Evolutionary conservation across 1,140 invertebrate genomes (phyloP), one percentile per base, ranked within the genome.

Genomic region (Halesus radiatus): DNA sequence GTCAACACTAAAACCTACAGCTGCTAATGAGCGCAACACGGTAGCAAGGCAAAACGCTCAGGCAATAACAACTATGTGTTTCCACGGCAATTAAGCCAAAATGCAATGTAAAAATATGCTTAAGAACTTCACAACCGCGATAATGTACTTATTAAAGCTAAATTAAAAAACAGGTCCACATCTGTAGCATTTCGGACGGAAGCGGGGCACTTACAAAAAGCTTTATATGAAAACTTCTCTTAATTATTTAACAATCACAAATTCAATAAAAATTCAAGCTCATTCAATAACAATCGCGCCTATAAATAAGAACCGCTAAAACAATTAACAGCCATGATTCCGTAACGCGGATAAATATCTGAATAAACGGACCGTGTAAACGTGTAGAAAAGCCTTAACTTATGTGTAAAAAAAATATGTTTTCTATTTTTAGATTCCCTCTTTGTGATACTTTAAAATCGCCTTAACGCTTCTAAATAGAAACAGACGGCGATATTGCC

Each of bases 381-480:
- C 23, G 32, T 76, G 53, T 76, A 76, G 54, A 76, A 76, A 76
- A 76, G 74, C 74, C 29, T 76, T 54, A 60, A 32, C 3, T 13
- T 74, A 74, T 26, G 72, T 74, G 29, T 29, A 56, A 74, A 74
- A 72, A 23, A 4, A 66, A 13, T 37, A 22, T 66, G n/a, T 66
- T 66, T 29, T 26, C 62, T 22, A 66, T 66, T 15, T 66, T 29
- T n/a, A n/a, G 56, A 18, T 23, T n/a, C 10, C 22, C 13, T 29
- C 23, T 13, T 7, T 22, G 62, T 37, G 62, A 13, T 10, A 45
- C 37, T 13, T 8, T 10, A 45, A 37, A 45, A 13, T 45, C 62
- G 62, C 23, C 10, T 45, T 37, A 37, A 3, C 2, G 60, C 20
- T 26, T 66, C 23, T 18, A 74, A 56, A 74, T 66, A 56, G 72